Percentiles rank a stretch among this genome's conserved stretches.
phyloP scores from a whole-genome alignment of 2,888 invertebrate species.

The Hyppa rectilinea region DNA sequence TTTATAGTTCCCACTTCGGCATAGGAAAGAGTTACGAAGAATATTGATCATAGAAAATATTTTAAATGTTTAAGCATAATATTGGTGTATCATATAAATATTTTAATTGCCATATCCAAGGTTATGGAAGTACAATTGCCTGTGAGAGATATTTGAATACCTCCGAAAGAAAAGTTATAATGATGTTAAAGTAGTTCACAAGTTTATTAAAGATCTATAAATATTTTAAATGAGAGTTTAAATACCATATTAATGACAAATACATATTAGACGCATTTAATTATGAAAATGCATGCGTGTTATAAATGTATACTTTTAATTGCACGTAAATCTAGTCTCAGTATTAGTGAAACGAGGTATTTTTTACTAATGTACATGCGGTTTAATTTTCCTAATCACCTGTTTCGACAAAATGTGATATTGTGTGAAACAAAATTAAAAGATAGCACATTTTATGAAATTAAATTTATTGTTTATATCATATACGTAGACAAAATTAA shows the following conservation, averaged over 20 bases:
- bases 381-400: slow-evolving; percentile 47
- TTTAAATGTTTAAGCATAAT: slow-evolving; percentile 35
- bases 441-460: slow-evolving; percentile 56
- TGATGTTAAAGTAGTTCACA: slow-evolving; percentile 64
- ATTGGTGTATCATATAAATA: slow-evolving; percentile 51
- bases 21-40: slow-evolving; percentile 29
- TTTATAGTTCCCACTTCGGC: slow-evolving; percentile 32
- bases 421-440: slow-evolving; percentile 48
- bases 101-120: slow-evolving; percentile 59
- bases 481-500: slow-evolving; percentile 58
- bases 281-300: slow-evolving; percentile 23
- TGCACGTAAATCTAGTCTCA: slow-evolving; percentile 46
- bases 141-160: slow-evolving; percentile 72
- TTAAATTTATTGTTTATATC: slow-evolving; percentile 64
- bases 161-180: slow-evolving; percentile 64
- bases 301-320: slow-evolving; percentile 23
- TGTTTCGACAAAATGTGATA: slow-evolving; percentile 62
- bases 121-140: slow-evolving; percentile 70
- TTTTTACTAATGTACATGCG: slow-evolving; percentile 45
- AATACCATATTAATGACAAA: slow-evolving; percentile 38
- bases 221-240: slow-evolving; percentile 40
- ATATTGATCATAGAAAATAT: slow-evolving; percentile 38
- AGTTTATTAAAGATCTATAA: slow-evolving; percentile 57
- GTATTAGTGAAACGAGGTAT: slow-evolving; percentile 40
- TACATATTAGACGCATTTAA: slow-evolving; percentile 16